Base-by-base conservation (phyloP, 1,140 invertebrate genomes). In the Holcopasites calliopsidis region DNA sequence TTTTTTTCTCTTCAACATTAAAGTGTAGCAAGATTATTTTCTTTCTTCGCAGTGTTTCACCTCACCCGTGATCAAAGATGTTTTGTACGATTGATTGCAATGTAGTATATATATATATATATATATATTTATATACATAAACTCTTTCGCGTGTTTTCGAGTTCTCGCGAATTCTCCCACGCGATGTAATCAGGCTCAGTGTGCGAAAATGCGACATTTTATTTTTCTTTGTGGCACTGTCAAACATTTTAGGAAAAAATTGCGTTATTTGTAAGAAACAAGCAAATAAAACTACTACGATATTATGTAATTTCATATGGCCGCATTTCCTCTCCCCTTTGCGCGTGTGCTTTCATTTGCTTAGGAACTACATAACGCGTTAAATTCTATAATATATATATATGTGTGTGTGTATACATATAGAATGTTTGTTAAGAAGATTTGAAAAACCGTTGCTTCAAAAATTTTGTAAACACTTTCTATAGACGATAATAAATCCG, bases 261-360 rank as follows among this genome's bases (percentile, higher is more conserved):
- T 80, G 71, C 82, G 85, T 83, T 83, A 83, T 83, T 86, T 86
- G 85, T 86, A 86, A 83, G 76, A 31, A 61, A 84, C 21, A n/a
- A n/a, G 50, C 70, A 68, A 86, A 84, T 82, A 85, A 84, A 85
- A 80, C 75, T 77, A 64, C 44, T 65, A 78, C 72, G 57, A 79
- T 28, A n/a, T n/a, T n/a, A 64, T 65, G 44, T 82, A 82, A 76
- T 57, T 78, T 58, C n/a, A n/a, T 35, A 50, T 52, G 33, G 38
- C 49, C 28, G 28, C 42, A 73, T 38, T 65, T 73, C 26, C 38
- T 60, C 50, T 66, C n/a, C 23, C 47, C 50, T 52, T 55, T 7
- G 49, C 13, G 47, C 44, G 13, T 50, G 35, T 31, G n/a, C 35
- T 49, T 62, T 62, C 16, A 4, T 50, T 40, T 35, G 18, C 11